Evolutionary conservation across 2,888 invertebrate species (phyloP).

Genomic region (Diabrotica balteata): DNA sequence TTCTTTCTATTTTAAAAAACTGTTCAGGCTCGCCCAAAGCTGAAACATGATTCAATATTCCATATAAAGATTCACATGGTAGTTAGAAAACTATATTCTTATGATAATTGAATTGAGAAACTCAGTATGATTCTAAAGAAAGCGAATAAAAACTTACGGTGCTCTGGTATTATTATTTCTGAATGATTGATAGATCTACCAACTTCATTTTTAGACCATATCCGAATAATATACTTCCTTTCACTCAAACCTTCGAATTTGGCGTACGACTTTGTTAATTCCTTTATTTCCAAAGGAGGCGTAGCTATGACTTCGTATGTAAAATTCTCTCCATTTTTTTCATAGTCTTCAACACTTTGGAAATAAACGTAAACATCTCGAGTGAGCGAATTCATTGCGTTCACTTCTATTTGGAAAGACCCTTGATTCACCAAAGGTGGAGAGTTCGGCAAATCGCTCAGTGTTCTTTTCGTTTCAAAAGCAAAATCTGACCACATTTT

Average conservation of each 20-base stretch:
- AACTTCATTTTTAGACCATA: slow-evolving; percentile 68
- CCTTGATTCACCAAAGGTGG: slow-evolving; percentile 77
- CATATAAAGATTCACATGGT: background rate
- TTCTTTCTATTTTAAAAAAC: slow-evolving; percentile 69
- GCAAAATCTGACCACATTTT: slow-evolving; percentile 77
- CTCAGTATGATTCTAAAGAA: too few species aligned
- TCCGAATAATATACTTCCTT: slow-evolving; percentile 60
- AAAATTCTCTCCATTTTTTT: slow-evolving; percentile 79
- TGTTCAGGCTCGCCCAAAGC: slow-evolving; percentile 42
- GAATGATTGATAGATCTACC: slow-evolving; percentile 68
- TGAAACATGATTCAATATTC: slow-evolving; percentile 2
- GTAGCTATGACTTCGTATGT: slow-evolving; percentile 65
- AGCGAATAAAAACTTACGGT: slow-evolving; percentile 34
- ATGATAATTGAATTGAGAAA: background rate
- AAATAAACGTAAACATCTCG: slow-evolving; percentile 74
- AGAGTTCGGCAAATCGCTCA: slow-evolving; percentile 65
- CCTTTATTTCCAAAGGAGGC: slow-evolving; percentile 59
- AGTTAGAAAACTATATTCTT: too few species aligned
- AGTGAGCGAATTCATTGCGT: slow-evolving; percentile 13
- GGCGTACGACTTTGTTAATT: slow-evolving; percentile 68
- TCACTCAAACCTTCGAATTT: slow-evolving; percentile 64
- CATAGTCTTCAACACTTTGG: slow-evolving; percentile 73
- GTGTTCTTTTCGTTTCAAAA: slow-evolving; percentile 68
- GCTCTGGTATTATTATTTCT: slow-evolving; percentile 66
- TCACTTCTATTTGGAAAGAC: slow-evolving; percentile 68